A percentile compares a stretch with the other conserved stretches of the same genome.
phyloP scores from a whole-genome alignment of 2,888 invertebrate species.

The Drosophila formosana region DNA sequence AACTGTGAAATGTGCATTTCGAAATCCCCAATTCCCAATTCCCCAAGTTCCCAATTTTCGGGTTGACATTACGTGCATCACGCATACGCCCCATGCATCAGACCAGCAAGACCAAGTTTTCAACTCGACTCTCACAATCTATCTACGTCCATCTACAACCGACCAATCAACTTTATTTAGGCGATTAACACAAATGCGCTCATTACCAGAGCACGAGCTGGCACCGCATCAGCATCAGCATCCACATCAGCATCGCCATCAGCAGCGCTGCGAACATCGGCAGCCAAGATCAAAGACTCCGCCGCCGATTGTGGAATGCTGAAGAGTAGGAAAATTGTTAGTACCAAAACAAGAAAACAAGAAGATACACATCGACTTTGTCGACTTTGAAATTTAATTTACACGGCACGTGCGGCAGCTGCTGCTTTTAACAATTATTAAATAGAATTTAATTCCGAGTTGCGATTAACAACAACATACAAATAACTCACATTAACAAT shows the following conservation, averaged over 20 bases:
- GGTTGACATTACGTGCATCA: constrained; percentile 26
- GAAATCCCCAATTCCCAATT: constrained; percentile 8
- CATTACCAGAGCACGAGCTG: constrained; percentile 49
- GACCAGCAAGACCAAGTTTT: constrained; percentile 2
- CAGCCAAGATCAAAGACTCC: constrained; percentile 25
- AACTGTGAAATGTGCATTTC: constrained; percentile 18
- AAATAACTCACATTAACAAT: too few species aligned
- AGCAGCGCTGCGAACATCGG: not conserved
- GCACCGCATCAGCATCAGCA: not conserved
- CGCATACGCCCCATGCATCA: constrained; percentile 40
- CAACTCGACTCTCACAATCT: constrained; percentile 5
- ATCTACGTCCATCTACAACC: constrained; percentile 5
- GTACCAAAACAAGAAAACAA: not conserved
- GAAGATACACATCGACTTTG: not conserved
- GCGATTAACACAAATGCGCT: constrained; percentile 49
- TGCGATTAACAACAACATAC: too few species aligned
- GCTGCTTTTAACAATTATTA: not conserved
- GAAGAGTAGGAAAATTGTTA: constrained; percentile 12
- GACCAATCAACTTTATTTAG: constrained; percentile 51
- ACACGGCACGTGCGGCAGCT: not conserved
- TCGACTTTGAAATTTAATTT: constrained; percentile 10
- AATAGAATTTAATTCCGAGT: not conserved
- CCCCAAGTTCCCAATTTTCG: not conserved
- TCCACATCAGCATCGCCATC: not conserved
- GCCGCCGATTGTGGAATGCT: constrained; percentile 15